Conservation (phyloP, 1,140 invertebrate species). For the Goniozus legneri region DNA sequence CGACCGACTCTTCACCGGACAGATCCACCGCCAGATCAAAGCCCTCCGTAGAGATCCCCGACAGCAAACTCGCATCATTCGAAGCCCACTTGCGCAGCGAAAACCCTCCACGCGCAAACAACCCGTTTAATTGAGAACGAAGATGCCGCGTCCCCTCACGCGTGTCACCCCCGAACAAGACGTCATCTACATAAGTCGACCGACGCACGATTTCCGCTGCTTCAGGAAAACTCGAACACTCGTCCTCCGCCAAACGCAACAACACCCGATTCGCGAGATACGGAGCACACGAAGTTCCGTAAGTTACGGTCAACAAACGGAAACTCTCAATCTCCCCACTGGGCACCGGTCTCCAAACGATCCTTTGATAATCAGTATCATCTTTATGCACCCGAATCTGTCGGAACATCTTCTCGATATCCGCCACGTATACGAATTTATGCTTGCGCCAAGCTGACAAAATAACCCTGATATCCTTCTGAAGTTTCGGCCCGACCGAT, state of each 20-base stretch:
- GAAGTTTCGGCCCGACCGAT: conserved; percentile 36
- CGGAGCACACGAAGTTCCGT: conserved; percentile 27
- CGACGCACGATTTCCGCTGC: conserved; percentile 11
- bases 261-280: conserved; percentile 25
- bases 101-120: conserved; percentile 13
- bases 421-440: conserved; percentile 10
- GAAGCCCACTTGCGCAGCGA: conserved; percentile 12
- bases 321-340: conserved; percentile 17
- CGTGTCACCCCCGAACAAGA: conserved; percentile 11
- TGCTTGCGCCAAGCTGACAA: conserved; percentile 13
- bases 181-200: too few relatives aligned
- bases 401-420: conserved; percentile 17
- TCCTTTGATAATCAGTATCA: conserved; percentile 22
- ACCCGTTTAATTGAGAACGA: conserved; percentile 7
- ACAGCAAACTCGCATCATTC: too few relatives aligned
- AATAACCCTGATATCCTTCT: conserved; percentile 19
- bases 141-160: conserved; percentile 1
- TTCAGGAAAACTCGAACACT: conserved; percentile 12
- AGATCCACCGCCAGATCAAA: too few relatives aligned
- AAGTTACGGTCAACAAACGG: conserved; percentile 31
- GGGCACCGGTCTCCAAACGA: conserved; percentile 24
- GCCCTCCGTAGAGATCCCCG: too few relatives aligned
- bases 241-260: conserved; percentile 21
- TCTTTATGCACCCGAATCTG: conserved; percentile 9
- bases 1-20: too few relatives aligned